Percentiles rank a stretch among this genome's conserved stretches.
These are phyloP conservation scores for Platycnemis pennipes DNA, from an alignment of 2,888 invertebrate genomes.

Conservation along the genomic window DNA sequence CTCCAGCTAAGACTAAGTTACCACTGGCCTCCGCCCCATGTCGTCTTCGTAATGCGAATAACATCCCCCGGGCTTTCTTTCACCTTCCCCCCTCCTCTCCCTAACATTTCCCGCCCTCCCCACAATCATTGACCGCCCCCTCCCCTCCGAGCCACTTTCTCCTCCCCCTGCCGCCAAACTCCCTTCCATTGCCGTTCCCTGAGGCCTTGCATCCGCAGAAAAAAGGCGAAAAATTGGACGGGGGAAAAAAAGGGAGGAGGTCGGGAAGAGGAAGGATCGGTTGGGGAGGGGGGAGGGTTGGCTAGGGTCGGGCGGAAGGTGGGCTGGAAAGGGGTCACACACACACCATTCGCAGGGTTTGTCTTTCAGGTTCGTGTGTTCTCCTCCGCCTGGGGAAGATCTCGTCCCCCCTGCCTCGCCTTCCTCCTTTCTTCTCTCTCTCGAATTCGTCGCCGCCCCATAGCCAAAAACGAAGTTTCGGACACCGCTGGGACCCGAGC, in stretches of 20 bases:
- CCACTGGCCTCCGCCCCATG: conserved; percentile 5
- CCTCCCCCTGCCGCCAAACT: neutral
- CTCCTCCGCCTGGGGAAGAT: conserved; percentile 19
- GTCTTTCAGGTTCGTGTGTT: conserved; percentile 57
- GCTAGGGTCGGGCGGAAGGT: no score
- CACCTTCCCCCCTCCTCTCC: neutral
- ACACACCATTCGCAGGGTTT: conserved; percentile 14
- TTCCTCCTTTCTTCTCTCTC: neutral
- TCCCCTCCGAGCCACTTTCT: neutral
- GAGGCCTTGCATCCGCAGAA: conserved; percentile 46
- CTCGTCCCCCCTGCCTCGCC: neutral
- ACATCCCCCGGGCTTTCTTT: neutral
- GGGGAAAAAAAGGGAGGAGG: neutral
- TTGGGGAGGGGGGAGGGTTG: neutral
- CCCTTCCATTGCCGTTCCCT: neutral
- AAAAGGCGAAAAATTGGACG: conserved; percentile 17
- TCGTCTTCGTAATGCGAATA: neutral
- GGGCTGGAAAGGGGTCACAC: neutral
- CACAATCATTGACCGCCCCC: neutral
- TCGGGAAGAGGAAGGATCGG: neutral
- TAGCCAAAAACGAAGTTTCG: conserved; percentile 55
- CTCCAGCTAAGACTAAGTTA: conserved; percentile 39
- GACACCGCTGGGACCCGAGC: neutral
- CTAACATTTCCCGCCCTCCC: neutral
- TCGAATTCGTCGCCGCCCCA: neutral